Percentiles rank a stretch among this genome's conserved stretches.
phyloP scores from a whole-genome alignment of 2,888 invertebrate species.

The Callyntrura sp. region DNA sequence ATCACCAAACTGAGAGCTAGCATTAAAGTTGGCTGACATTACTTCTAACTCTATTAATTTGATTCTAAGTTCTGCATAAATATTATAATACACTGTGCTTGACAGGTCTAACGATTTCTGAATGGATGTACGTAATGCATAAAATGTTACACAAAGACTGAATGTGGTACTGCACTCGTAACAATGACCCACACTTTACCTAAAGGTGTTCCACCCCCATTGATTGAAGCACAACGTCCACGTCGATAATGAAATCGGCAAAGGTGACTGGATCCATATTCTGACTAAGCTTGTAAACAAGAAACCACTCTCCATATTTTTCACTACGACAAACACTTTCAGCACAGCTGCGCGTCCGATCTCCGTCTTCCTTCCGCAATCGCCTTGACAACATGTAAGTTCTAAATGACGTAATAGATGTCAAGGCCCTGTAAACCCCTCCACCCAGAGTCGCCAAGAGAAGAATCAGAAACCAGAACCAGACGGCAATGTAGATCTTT shows the following conservation, averaged over 20 bases:
- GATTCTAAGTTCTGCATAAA: too few relatives aligned
- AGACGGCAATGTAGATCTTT: conserved; percentile 31
- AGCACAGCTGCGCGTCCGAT: background rate
- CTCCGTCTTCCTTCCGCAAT: background rate
- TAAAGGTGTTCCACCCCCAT: too few relatives aligned
- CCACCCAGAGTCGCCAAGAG: background rate
- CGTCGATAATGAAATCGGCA: conserved; percentile 11
- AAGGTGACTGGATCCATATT: conserved; percentile 37
- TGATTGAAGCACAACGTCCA: background rate
- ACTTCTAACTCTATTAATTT: too few relatives aligned
- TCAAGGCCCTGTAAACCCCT: background rate
- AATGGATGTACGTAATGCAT: too few relatives aligned
- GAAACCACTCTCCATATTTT: conserved; percentile 41
- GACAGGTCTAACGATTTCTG: too few relatives aligned
- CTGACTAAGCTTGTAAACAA: conserved; percentile 35
- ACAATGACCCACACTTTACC: too few relatives aligned
- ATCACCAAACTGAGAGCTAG: too few relatives aligned
- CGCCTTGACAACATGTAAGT: background rate
- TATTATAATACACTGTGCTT: too few relatives aligned
- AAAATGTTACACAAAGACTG: too few relatives aligned
- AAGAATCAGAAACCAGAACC: conserved; percentile 28
- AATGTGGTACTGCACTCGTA: too few relatives aligned
- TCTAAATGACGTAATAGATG: background rate
- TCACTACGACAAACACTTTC: conserved; percentile 18
- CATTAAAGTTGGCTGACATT: too few relatives aligned